Evolutionary conservation across 2,888 invertebrate species (phyloP).

Genomic region (Dryomyza anilis): DNA sequence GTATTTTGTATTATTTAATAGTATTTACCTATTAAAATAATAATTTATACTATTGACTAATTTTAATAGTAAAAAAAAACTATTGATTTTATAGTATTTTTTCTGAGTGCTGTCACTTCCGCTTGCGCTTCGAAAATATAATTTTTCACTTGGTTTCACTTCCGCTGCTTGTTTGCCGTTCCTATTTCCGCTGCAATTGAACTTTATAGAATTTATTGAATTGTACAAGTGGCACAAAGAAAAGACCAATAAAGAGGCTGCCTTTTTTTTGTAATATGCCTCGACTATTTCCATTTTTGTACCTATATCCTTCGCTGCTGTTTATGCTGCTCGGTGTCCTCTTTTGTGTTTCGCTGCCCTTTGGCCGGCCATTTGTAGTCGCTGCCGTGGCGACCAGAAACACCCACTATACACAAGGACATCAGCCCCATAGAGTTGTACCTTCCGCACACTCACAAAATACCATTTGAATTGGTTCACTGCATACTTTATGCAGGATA

Average conservation of each 20-base stretch:
- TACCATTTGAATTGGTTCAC: conserved; percentile 3
- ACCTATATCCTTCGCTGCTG: conserved; percentile 3
- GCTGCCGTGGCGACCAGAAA: too few species aligned
- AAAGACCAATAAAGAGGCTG: too few species aligned
- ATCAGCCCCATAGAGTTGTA: too few species aligned
- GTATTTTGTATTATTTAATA: too few species aligned
- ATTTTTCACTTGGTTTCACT: conserved; percentile 16
- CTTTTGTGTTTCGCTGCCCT: conserved; percentile 38
- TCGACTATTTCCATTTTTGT: not conserved
- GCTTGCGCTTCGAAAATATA: conserved; percentile 39
- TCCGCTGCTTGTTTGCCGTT: conserved; percentile 31
- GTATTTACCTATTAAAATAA: too few species aligned
- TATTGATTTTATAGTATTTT: too few species aligned
- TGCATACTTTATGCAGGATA: conserved; percentile 23
- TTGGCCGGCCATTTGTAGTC: conserved; percentile 49
- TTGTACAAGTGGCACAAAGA: conserved; percentile 55
- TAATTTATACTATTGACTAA: too few species aligned
- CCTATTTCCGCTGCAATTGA: conserved; percentile 48
- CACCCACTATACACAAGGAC: too few species aligned
- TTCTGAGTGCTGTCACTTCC: conserved; percentile 30
- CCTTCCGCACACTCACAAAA: conserved; percentile 32
- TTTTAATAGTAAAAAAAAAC: too few species aligned
- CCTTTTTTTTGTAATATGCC: not conserved
- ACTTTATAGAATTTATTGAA: conserved; percentile 53
- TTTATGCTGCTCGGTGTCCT: conserved; percentile 40